phyloP scores from a whole-genome alignment of 2,113 vertebrate species.

The Mesoclemmys tuberculata region DNA sequence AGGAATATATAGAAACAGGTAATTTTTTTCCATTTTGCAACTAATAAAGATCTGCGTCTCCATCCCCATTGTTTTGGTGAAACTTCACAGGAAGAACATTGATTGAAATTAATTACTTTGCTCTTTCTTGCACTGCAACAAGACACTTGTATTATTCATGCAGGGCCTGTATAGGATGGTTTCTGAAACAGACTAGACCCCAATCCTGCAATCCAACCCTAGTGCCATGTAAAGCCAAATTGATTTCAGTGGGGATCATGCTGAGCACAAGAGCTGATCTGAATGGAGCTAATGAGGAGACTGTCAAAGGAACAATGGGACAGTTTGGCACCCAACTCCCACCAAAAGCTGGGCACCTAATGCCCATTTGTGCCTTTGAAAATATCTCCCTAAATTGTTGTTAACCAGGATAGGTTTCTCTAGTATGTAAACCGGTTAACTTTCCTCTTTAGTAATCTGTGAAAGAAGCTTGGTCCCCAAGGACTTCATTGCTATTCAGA shows the following conservation, averaged over 20 bases:
- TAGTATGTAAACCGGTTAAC: background rate
- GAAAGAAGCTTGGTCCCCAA: background rate
- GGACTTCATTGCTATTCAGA: background rate
- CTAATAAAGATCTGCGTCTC: background rate
- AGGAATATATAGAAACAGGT: background rate
- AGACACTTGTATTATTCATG: background rate
- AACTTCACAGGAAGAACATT: background rate
- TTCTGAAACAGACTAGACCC: background rate
- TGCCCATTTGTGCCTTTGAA: background rate
- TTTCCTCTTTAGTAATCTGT: background rate
- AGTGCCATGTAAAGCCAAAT: background rate
- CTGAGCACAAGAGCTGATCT: background rate
- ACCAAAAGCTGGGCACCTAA: background rate
- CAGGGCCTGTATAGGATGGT: background rate
- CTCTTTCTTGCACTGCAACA: background rate
- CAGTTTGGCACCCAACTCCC: background rate
- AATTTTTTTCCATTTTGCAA: background rate
- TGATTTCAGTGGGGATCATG: background rate
- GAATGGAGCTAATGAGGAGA: background rate
- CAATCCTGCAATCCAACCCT: background rate
- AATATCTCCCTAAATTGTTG: background rate
- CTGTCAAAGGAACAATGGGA: background rate
- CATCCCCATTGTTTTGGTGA: background rate
- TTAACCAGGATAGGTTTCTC: background rate
- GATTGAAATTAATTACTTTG: background rate